Base-by-base conservation (phyloP, 2,888 invertebrate genomes). In the Barypeithes pellucidus region DNA sequence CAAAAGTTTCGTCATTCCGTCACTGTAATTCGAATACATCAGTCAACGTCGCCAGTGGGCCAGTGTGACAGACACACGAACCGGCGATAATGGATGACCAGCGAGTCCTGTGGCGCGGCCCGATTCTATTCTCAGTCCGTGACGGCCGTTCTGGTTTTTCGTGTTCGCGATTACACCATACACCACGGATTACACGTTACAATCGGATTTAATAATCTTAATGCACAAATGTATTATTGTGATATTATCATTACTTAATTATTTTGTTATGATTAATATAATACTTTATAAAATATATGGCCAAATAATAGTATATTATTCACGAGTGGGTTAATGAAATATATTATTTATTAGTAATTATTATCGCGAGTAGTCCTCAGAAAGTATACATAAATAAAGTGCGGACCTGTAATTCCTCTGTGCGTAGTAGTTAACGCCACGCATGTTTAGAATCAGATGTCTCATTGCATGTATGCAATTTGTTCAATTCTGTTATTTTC, bases 61-160 rank as follows among this genome's bases (percentile, higher is more conserved):
- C 72, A 68, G 66, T 76, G 80, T 82, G 82, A 82, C 82, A 82
- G 82, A 82, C 82, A 82, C 81, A 82, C 81, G 82, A 82, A 82
- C 80, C 73, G 76, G 79, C 78, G 77, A 82, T 82, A 82, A 82
- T 82, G 82, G 82, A 82, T 82, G 81, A 80, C 81, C 80, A 75
- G 72, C 77, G 77, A 74, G 77, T 77, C 72, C 77, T 81, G 77
- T 75, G 79, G 81, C 36, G 57, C 24, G 47, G 60, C 33, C 36
- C 14, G 45, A 20, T 67, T 67, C 36, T 45, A 67, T 59, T 57
- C 67, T 41, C 66, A 66, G 41, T 24, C 57, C 60, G 60, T 60
- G 60, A 60, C 43, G 24, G 59, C 45, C 45, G 60, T 61, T 67
- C 67, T 67, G 67, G 60, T 67, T 67, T 65, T 67, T 67, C 67